Evolutionary conservation across 53 echinoderm and acorn worm genomes (phyloP).

Genomic region (Holothuria scabra): DNA sequence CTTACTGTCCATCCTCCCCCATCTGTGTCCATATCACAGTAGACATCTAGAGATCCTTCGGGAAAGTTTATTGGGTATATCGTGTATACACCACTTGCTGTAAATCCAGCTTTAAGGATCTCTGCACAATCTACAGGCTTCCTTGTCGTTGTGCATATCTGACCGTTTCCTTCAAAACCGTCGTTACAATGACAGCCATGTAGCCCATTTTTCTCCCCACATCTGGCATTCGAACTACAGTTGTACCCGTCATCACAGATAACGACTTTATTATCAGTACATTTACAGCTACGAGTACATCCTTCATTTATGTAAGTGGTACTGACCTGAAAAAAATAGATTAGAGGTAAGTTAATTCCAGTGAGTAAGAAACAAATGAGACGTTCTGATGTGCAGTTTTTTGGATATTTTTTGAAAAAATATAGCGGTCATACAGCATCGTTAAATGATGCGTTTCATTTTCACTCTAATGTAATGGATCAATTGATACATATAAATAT

Average conservation of each 20-base stretch:
- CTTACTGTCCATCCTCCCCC: not conserved
- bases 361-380: too few relatives aligned
- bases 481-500: too few relatives aligned
- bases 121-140: not conserved
- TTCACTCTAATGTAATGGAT: too few relatives aligned
- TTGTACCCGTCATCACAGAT: not conserved
- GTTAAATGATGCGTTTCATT: too few relatives aligned
- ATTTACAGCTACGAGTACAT: not conserved
- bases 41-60: not conserved
- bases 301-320: not conserved
- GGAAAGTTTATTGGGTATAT: not conserved
- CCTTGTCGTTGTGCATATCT: not conserved
- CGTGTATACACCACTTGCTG: constrained; percentile 1
- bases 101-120: not conserved
- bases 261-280: not conserved
- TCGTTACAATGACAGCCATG: constrained; percentile 18
- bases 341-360: too few relatives aligned
- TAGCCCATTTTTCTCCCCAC: not conserved
- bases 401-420: too few relatives aligned
- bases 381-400: too few relatives aligned
- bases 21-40: constrained; percentile 22
- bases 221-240: not conserved
- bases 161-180: constrained; percentile 1
- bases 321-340: not conserved
- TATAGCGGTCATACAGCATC: too few relatives aligned